Evolutionary conservation across 2,113 vertebrate species (phyloP), one percentile per base, ranked within the genome.

Genomic region (Limnothrissa miodon): DNA sequence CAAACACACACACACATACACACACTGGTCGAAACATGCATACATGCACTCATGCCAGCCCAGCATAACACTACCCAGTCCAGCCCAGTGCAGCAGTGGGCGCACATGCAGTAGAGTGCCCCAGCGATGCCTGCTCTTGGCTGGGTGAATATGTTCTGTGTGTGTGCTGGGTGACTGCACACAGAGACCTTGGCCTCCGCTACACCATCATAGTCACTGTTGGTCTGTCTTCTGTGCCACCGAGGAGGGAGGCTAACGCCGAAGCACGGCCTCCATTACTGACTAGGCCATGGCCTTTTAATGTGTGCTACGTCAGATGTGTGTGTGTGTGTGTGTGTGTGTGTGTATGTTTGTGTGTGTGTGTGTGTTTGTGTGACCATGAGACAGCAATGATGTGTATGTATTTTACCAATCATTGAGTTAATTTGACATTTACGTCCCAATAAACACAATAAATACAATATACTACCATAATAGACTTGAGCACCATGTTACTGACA

Each of bases 11-110:
- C 78, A 39, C 83, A 83, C 56, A 70, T 45, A 83, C 79, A 85
- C 79, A 79, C 78, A 83, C 85, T 23, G 81, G 74, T 82, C 83
- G 6, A 56, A 45, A 84, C 79, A 85, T 79, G 70, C 80, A 83
- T 83, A 19, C 83, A 74, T 82, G 84, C 59, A 62, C 4, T 29
- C 59, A 25, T 36, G n/a, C 29, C 59, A 62, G 33, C 33, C 36
- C 21, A 5, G 6, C 21, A 56, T 19, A 19, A 51, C n/a, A 70
- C 62, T n/a, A n/a, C n/a, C n/a, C n/a, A n/a, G n/a, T n/a, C n/a
- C 42, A 42, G 42, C 42, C 2, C 42, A 42, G 42, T 42, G 6
- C 2, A 42, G 42, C 42, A 42, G 42, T 42, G n/a, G n/a, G n/a
- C n/a, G 42, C 42, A 42, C 42, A 42, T 42, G 42, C 11, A 15